A percentile compares a stretch with the other conserved stretches of the same genome.
Evolutionary conservation across 1,140 invertebrate species (phyloP).

Genomic region (Sycophaga agraensis): DNA sequence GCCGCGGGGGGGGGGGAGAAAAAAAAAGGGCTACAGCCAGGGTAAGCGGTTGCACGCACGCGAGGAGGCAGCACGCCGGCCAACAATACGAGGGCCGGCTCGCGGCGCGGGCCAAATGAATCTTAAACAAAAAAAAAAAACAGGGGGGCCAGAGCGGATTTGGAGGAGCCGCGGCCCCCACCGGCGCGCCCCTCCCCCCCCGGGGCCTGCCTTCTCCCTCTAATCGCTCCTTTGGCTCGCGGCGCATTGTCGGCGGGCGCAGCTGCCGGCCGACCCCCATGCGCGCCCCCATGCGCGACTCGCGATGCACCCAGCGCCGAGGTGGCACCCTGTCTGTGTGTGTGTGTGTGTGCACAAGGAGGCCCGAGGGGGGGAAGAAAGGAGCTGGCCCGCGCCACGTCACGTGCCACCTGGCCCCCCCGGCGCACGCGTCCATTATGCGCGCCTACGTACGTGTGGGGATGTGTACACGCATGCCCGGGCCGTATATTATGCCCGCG

Average conservation of each 20-base stretch:
- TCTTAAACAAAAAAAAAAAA: neutral
- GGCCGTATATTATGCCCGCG: too few relatives aligned
- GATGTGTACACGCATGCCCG: too few relatives aligned
- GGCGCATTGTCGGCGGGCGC: slow-evolving; percentile 53
- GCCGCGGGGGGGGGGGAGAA: too few relatives aligned
- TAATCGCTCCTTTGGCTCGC: slow-evolving; percentile 34
- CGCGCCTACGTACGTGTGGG: slow-evolving; percentile 12
- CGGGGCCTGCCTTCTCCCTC: slow-evolving; percentile 28
- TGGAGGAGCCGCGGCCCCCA: slow-evolving; percentile 2
- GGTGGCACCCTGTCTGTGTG: neutral
- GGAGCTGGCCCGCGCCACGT: slow-evolving; percentile 33
- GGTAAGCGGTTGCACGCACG: neutral
- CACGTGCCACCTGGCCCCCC: slow-evolving; percentile 45
- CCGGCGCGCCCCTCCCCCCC: neutral
- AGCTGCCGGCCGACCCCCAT: slow-evolving; percentile 54
- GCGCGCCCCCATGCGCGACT: slow-evolving; percentile 34
- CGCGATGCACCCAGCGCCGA: neutral
- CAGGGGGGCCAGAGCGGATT: neutral
- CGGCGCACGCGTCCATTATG: slow-evolving; percentile 17
- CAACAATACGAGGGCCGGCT: too few relatives aligned
- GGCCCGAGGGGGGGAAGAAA: slow-evolving; percentile 16
- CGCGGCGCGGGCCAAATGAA: neutral
- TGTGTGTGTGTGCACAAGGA: slow-evolving; percentile 31
- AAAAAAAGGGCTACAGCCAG: neutral
- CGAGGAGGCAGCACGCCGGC: neutral